Evolutionary conservation across 2,113 vertebrate genomes (phyloP).

Genomic region (Erythrocercus mccallii): DNA sequence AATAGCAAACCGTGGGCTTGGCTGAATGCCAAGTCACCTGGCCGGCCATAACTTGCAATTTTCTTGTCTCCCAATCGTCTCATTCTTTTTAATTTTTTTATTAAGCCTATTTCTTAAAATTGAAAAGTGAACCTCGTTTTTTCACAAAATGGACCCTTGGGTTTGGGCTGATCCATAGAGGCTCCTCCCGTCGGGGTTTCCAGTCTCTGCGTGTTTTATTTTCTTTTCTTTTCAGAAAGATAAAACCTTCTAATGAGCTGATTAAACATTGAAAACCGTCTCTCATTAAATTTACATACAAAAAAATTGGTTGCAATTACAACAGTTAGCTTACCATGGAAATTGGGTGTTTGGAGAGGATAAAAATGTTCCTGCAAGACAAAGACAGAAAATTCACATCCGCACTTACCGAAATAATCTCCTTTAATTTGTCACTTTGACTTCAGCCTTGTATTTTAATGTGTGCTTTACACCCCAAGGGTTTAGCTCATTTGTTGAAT

Average conservation of each 20-base stretch:
- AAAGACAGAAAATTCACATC: neutral
- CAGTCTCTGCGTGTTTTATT: accelerated
- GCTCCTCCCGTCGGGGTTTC: neutral
- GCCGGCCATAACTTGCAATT: too few species aligned
- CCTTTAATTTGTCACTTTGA: neutral
- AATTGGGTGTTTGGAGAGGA: neutral
- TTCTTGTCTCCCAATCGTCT: too few species aligned
- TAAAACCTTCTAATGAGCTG: constrained; percentile 31
- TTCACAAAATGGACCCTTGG: neutral
- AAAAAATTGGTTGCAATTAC: constrained; percentile 18
- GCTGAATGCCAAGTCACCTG: too few species aligned
- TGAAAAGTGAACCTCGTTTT: too few species aligned
- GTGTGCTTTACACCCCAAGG: neutral
- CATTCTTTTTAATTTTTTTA: too few species aligned
- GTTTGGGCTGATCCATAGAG: neutral
- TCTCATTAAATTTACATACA: constrained; percentile 60
- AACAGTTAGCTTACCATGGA: constrained; percentile 8
- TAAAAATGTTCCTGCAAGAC: neutral
- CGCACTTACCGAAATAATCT: neutral
- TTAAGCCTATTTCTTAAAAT: too few species aligned
- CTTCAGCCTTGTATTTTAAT: neutral
- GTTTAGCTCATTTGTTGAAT: neutral
- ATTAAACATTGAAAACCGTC: constrained; percentile 41
- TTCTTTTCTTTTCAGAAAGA: neutral
- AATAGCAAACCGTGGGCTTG: too few species aligned